Conservation (phyloP, 2,888 invertebrate species). For the Euproctis similis region DNA sequence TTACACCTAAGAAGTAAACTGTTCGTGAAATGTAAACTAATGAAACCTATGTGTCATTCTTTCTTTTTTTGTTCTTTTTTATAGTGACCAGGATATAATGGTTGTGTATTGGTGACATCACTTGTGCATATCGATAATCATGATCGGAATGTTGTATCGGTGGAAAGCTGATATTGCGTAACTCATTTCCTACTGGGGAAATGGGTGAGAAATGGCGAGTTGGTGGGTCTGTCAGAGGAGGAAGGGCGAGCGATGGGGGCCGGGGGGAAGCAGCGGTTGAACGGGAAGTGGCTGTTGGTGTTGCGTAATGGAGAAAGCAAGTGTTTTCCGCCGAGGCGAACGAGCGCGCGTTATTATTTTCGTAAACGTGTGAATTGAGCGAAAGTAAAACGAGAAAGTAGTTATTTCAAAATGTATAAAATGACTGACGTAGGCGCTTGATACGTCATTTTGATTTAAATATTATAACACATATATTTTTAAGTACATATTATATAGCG, state of each 20-base stretch:
- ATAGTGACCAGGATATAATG: too few species aligned
- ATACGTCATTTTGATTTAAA: too few species aligned
- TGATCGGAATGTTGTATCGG: constrained; percentile 37
- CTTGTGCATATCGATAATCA: constrained; percentile 12
- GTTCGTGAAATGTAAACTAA: too few species aligned
- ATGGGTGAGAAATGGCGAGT: constrained; percentile 61
- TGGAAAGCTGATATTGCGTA: constrained; percentile 57
- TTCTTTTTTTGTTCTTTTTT: too few species aligned
- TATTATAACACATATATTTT: too few species aligned
- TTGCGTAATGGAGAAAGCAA: constrained; percentile 70
- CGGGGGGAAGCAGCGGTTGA: constrained; percentile 24
- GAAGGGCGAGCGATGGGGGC: constrained; percentile 14
- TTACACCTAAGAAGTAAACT: too few species aligned
- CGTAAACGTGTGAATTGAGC: constrained; percentile 72
- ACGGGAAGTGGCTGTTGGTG: constrained; percentile 56
- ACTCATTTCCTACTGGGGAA: constrained; percentile 61
- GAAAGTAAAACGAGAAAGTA: constrained; percentile 67
- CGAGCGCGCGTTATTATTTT: constrained; percentile 67
- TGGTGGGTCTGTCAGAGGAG: constrained; percentile 19
- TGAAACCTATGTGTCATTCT: too few species aligned
- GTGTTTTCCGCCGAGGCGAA: constrained; percentile 57
- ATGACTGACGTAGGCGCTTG: too few species aligned
- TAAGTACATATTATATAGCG: too few species aligned
- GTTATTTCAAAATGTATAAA: constrained; percentile 16
- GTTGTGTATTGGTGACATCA: too few species aligned